A percentile compares a stretch with the other conserved stretches of the same genome.
Evolutionary conservation across 2,797 vertebrate genomes (phyloP).

Genomic region (Synaphobranchus kaupii): DNA sequence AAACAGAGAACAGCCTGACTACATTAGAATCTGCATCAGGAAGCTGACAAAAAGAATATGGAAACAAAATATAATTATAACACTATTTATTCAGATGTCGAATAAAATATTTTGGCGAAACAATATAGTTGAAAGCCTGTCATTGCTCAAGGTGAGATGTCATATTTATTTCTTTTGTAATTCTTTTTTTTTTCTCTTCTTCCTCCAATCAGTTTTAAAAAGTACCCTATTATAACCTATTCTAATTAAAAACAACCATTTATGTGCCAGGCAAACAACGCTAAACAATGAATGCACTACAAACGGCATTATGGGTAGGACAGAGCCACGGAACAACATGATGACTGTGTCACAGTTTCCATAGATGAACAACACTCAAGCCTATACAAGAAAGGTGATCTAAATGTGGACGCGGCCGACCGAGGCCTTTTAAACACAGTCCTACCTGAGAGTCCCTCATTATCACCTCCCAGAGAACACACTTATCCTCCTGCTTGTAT

Average conservation of each 20-base stretch:
- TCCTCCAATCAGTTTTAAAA: neutral
- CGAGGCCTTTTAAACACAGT: neutral
- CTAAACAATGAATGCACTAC: neutral
- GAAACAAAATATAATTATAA: neutral
- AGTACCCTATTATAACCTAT: neutral
- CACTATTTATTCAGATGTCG: neutral
- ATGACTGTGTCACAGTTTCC: neutral
- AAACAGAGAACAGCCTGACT: slow-evolving; percentile 30
- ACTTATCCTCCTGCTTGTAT: neutral
- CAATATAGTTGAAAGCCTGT: neutral
- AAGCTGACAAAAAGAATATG: neutral
- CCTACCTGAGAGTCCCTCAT: neutral
- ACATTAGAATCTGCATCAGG: neutral
- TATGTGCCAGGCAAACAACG: neutral
- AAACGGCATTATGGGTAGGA: neutral
- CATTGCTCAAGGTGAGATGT: neutral
- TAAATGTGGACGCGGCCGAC: neutral
- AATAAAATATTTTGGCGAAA: neutral
- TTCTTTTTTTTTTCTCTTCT: neutral
- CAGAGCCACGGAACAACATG: neutral
- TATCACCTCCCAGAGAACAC: neutral
- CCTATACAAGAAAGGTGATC: neutral
- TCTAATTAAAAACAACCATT: neutral
- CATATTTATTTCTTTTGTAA: neutral
- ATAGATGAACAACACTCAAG: neutral